Evolutionary conservation across 2,888 invertebrate species (phyloP).

Genomic region (Tachina lurida): DNA sequence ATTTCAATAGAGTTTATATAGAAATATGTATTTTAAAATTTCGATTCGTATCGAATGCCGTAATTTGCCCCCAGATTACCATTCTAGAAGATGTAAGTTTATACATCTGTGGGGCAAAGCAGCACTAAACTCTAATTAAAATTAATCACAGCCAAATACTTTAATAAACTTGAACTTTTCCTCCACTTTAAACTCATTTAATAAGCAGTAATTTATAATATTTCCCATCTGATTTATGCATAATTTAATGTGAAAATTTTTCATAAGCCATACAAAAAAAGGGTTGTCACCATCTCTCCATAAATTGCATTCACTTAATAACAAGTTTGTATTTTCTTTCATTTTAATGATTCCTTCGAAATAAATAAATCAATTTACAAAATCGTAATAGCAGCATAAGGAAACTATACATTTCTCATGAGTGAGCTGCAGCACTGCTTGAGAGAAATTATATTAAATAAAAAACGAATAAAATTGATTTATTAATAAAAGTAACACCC

Average conservation of each 20-base stretch:
- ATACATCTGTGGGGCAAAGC: no score
- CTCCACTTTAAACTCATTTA: no score
- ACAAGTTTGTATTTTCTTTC: background rate
- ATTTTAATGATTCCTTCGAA: background rate
- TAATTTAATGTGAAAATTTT: slow-evolving; percentile 31
- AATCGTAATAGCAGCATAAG: background rate
- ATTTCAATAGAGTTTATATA: no score
- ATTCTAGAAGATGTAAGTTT: no score
- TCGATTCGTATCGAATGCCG: no score
- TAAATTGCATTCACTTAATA: background rate
- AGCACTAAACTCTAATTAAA: no score
- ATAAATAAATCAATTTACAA: slow-evolving; percentile 38
- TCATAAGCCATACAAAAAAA: slow-evolving; percentile 4
- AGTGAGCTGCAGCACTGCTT: background rate
- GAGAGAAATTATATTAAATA: background rate
- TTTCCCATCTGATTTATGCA: slow-evolving; percentile 1
- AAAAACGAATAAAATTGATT: slow-evolving; percentile 59
- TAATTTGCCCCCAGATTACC: no score
- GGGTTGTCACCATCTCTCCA: slow-evolving; percentile 41
- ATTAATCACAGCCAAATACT: no score
- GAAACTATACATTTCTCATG: background rate
- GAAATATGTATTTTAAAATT: no score
- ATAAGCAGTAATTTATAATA: no score
- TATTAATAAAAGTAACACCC: slow-evolving; percentile 53
- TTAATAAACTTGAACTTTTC: no score